Evolutionary conservation across 2,888 invertebrate species (phyloP).

Genomic region (Ypsolopha sequella): DNA sequence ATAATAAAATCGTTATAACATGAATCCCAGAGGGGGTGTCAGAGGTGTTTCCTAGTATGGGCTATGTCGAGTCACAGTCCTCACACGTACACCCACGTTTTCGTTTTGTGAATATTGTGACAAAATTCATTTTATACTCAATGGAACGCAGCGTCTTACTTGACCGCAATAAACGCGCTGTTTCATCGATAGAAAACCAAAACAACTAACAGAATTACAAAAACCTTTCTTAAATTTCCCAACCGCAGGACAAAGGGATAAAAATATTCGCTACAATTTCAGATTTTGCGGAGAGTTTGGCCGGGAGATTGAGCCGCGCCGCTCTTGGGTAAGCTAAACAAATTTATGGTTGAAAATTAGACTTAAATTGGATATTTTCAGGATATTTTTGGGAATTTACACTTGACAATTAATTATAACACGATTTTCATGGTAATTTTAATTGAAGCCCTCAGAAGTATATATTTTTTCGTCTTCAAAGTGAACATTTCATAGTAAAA

Average conservation of each 20-base stretch:
- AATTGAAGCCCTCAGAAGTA: neutral
- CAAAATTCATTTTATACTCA: neutral
- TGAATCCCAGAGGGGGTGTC: no score
- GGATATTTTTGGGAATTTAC: constrained; percentile 55
- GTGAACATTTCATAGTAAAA: neutral
- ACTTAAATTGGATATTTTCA: constrained; percentile 60
- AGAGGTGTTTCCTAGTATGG: no score
- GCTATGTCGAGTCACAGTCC: no score
- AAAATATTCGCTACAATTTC: constrained; percentile 61
- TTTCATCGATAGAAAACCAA: constrained; percentile 38
- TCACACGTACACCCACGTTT: neutral
- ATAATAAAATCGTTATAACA: no score
- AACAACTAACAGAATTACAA: constrained; percentile 45
- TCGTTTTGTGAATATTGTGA: neutral
- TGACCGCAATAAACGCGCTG: constrained; percentile 27
- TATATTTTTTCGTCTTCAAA: neutral
- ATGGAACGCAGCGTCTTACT: neutral
- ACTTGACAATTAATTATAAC: constrained; percentile 30
- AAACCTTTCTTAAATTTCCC: constrained; percentile 45
- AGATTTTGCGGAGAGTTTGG: constrained; percentile 28
- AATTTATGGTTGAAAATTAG: constrained; percentile 67
- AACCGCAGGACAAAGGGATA: constrained; percentile 56
- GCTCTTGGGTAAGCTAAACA: constrained; percentile 56
- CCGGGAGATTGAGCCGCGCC: constrained; percentile 30
- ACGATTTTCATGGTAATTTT: neutral